Evolutionary conservation across 1,140 invertebrate species (phyloP).

Genomic region (Cotesia vestalis): DNA sequence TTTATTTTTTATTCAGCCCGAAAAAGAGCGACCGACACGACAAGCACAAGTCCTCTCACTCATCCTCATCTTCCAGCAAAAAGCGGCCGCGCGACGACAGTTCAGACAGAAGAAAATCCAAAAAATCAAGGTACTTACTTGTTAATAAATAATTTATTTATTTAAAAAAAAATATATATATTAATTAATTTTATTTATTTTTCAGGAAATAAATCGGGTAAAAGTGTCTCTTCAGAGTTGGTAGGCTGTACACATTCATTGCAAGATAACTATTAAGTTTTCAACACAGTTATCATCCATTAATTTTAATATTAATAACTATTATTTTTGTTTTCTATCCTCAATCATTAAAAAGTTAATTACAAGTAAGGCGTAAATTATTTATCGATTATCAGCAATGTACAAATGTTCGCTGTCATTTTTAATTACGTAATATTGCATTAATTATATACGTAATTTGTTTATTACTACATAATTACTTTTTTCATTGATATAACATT

Average conservation of each 20-base stretch:
- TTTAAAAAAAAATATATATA: background rate
- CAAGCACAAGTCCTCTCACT: conserved; percentile 60
- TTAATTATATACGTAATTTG: background rate
- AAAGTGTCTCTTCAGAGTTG: background rate
- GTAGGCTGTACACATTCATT: conserved; percentile 6
- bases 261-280: background rate
- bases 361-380: background rate
- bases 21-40: conserved; percentile 65
- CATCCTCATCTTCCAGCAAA: conserved; percentile 64
- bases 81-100: conserved; percentile 80
- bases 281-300: background rate
- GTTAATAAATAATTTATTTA: background rate
- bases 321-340: background rate
- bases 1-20: conserved; percentile 51
- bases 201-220: background rate
- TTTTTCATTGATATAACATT: too few relatives aligned
- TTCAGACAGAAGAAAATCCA: conserved; percentile 73
- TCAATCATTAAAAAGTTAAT: background rate
- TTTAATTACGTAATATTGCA: background rate
- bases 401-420: conserved; percentile 7
- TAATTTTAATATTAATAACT: background rate
- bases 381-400: conserved; percentile 1
- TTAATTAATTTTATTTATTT: background rate
- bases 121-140: conserved; percentile 71
- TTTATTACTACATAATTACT: background rate